Conservation (phyloP, 1,140 invertebrate genomes). For the Panagrolaimus sp. region DNA sequence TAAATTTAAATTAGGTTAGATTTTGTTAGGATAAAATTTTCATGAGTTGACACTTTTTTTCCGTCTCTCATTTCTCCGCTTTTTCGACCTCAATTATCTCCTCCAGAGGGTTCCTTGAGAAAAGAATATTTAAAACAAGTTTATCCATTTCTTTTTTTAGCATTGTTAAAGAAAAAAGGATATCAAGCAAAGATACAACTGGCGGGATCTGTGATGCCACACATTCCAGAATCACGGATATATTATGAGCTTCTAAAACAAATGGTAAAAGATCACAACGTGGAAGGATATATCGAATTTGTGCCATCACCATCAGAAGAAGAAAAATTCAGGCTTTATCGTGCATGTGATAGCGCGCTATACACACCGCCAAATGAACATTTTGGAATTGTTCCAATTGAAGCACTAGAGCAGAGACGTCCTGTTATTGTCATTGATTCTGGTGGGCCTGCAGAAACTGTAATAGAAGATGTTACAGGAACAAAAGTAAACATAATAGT, state of each 20-base stretch:
- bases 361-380: conserved; percentile 58
- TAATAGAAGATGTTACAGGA: conserved; percentile 53
- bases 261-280: conserved; percentile 41
- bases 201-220: conserved; percentile 57
- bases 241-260: conserved; percentile 49
- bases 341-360: conserved; percentile 52
- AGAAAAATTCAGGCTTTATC: conserved; percentile 49
- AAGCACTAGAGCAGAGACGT: conserved; percentile 53
- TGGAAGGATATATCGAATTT: conserved; percentile 51
- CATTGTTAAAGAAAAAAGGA: conserved; percentile 46
- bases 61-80: no score
- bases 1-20: no score
- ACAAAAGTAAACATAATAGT: conserved; percentile 30
- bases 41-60: no score
- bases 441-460: conserved; percentile 55
- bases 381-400: conserved; percentile 57
- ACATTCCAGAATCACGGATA: conserved; percentile 56
- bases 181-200: conserved; percentile 41
- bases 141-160: conserved; percentile 39
- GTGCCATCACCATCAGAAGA: conserved; percentile 47
- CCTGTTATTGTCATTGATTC: conserved; percentile 58
- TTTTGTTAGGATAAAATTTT: no score
- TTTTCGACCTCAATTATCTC: conserved; percentile 1
- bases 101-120: no score
- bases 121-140: no score